Evolutionary conservation across 2,797 vertebrate genomes (phyloP).

Genomic region (Brachyrhaphis roseni): DNA sequence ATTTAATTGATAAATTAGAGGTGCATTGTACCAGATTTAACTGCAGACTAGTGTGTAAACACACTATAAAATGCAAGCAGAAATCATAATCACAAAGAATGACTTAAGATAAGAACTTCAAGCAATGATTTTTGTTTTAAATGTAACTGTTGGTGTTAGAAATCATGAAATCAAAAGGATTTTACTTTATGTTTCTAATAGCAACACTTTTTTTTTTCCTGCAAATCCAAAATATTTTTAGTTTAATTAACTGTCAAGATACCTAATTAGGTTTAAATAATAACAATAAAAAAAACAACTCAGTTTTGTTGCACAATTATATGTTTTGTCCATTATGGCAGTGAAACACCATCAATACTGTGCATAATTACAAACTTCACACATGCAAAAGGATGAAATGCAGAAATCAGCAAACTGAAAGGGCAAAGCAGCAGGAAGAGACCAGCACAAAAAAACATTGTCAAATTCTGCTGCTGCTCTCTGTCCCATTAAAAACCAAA

Average conservation of each 20-base stretch:
- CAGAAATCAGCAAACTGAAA: conserved; percentile 35
- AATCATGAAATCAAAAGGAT: not conserved
- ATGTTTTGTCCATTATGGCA: not conserved
- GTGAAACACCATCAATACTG: not conserved
- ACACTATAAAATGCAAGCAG: not conserved
- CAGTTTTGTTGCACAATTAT: not conserved
- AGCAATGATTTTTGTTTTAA: not conserved
- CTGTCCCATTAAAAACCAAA: conserved; percentile 61
- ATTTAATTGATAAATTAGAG: not conserved
- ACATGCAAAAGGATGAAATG: conserved; percentile 22
- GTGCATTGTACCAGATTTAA: not conserved
- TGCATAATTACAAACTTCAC: not conserved
- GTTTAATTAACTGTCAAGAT: not conserved
- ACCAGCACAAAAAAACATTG: conserved; percentile 66
- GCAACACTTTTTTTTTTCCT: not conserved
- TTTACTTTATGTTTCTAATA: not conserved
- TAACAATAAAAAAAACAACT: no score
- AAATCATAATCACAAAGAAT: not conserved
- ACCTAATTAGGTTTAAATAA: not conserved
- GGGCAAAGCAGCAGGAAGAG: conserved; percentile 54
- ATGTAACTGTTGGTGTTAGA: not conserved
- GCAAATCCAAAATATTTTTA: not conserved
- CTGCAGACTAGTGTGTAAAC: not conserved
- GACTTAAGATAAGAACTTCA: not conserved
- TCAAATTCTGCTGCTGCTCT: conserved; percentile 50